Evolutionary conservation across 1,140 invertebrate genomes (phyloP), one percentile per base, ranked within the genome.

Genomic region (Drosophila nigrodunni): DNA sequence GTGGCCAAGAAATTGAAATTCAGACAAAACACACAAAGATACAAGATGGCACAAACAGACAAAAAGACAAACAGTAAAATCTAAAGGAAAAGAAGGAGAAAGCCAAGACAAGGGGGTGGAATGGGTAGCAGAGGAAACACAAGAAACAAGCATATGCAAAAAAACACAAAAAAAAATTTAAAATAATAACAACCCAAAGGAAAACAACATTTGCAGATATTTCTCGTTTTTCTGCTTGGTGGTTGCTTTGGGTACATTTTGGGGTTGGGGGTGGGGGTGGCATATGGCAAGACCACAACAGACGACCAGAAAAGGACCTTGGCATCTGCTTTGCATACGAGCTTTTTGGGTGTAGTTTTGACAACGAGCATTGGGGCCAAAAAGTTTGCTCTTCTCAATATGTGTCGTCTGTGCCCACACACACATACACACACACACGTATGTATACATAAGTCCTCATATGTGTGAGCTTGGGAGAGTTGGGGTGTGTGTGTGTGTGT

Each of bases 101-200:
- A 3, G n/a, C 5, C 11, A 25, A 8, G 15, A 11, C 11, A 9
- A 30, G 2, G 41, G 41, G 18, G 9, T 5, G 30, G 11, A 39
- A 37, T 21, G 18, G 10, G 8, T 30, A 18, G 13, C 39, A 18
- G 21, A 39, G 10, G 34, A 66, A 44, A 44, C 25, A 72, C 18
- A 57, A 78, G 49, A 69, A 77, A 52, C 57, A 73, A 65, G 60
- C 64, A 72, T 73, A 78, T 60, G 54, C 30, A 75, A 59, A 86
- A 30, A 30, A 30, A 30, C 6, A 30, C 25, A 30, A 30, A 30
- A 30, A 30, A 25, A 78, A 89, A 81, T 83, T 80, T 83, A 77
- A 88, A 88, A 88, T 88, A 89, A 88, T 88, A 88, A 87, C 82
- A 87, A 89, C 85, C 80, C 85, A 88, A 88, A 89, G 85, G 85